phyloP scores from a whole-genome alignment of 2,797 vertebrate species.

The Gymnodraco acuticeps region DNA sequence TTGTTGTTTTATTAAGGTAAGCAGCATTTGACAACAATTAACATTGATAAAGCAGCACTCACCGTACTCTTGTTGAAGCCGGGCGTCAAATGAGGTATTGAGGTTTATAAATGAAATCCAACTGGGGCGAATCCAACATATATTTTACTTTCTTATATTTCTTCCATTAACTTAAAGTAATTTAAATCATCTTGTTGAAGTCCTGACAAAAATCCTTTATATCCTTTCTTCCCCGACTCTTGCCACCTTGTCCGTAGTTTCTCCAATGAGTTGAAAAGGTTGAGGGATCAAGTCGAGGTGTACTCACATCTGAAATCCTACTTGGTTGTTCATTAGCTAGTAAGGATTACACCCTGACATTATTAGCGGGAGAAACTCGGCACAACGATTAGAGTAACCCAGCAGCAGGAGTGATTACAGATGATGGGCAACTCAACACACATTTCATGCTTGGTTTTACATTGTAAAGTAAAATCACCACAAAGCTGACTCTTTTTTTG shows the following conservation, averaged over 20 bases:
- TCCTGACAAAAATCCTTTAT: background rate
- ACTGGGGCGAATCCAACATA: background rate
- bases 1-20: background rate
- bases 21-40: background rate
- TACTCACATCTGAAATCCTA: constrained; percentile 72
- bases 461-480: constrained; percentile 14
- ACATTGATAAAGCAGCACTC: constrained; percentile 27
- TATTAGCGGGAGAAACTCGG: constrained; percentile 63
- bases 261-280: constrained; percentile 29
- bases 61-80: constrained; percentile 45
- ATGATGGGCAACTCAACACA: constrained; percentile 18
- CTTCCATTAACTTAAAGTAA: constrained; percentile 38
- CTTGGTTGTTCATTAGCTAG: constrained; percentile 70
- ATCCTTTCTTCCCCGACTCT: constrained; percentile 4
- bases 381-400: constrained; percentile 67
- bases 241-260: constrained; percentile 10
- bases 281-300: constrained; percentile 53
- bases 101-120: constrained; percentile 35
- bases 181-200: constrained; percentile 7
- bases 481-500: background rate
- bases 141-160: background rate
- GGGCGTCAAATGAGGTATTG: constrained; percentile 23
- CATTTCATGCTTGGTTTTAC: background rate
- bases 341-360: constrained; percentile 77
- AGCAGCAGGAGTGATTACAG: constrained; percentile 61